Evolutionary conservation across 2,113 vertebrate genomes (phyloP).

Genomic region (Ameiurus melas): DNA sequence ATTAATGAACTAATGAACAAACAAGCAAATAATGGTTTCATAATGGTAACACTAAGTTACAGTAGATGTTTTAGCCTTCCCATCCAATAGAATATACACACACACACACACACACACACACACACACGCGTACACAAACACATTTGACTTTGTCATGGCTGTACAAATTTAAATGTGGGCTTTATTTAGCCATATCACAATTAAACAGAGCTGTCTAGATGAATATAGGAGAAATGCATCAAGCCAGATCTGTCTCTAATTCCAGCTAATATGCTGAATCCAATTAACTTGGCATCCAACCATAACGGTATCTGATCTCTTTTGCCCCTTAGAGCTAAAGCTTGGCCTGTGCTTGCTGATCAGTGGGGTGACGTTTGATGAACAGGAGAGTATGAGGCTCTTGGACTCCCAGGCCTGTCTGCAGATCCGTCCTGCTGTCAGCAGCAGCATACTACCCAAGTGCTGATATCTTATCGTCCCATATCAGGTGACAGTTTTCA

Average conservation of each 20-base stretch:
- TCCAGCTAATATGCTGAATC: constrained; percentile 48
- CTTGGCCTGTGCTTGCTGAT: constrained; percentile 30
- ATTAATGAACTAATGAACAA: neutral
- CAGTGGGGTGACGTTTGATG: constrained; percentile 30
- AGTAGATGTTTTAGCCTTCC: neutral
- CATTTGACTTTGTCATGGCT: constrained; percentile 3
- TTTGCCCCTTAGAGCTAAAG: neutral
- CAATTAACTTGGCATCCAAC: constrained; percentile 49
- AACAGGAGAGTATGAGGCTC: constrained; percentile 19
- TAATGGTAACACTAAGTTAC: neutral
- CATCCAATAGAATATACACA: neutral
- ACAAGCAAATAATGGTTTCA: neutral
- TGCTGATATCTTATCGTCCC: constrained; percentile 47
- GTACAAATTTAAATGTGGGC: constrained; percentile 11
- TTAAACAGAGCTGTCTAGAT: constrained; percentile 40
- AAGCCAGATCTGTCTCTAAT: constrained; percentile 26
- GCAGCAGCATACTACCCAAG: constrained; percentile 46
- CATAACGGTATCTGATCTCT: constrained; percentile 18
- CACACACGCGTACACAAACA: neutral
- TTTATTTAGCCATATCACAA: constrained; percentile 42
- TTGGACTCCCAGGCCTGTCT: constrained; percentile 34
- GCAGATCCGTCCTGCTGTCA: constrained; percentile 45
- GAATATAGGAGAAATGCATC: constrained; percentile 37
- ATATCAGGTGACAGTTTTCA: constrained; percentile 54
- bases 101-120: neutral